Base-by-base conservation (phyloP, 53 echinoderm and acorn worm species). In the Crossaster papposus region DNA sequence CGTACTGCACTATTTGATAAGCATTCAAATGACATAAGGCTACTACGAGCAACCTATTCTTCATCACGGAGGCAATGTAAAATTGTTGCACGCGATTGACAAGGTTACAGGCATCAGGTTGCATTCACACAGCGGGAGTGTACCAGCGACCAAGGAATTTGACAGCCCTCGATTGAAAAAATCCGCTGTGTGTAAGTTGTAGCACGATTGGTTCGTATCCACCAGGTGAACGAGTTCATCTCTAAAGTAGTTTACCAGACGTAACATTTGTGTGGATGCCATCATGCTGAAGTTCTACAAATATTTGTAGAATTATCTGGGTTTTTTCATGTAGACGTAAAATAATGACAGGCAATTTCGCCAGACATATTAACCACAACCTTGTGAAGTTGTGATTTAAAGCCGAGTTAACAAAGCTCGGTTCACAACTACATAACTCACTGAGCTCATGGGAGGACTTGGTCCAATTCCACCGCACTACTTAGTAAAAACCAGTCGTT, bases 41-140 rank as follows among this genome's bases (percentile, higher is more conserved):
- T 34, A 34, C 28, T 4, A 36, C n/a, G n/a, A 14, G 74, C 74
- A 34, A 73, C 33, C 7, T 13, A 17, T 73, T 65, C 44, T 65
- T 82, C 82, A 65, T 65, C 55, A 15, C 50, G 50, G 70, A 82
- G 38, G 65, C 68, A 82, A 38, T 82, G 36, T 51, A 51, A 52
- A 83, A 30, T 83, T 54, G 71, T 52, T 72, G 52, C 84, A 84
- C 30, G 84, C 84, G 53, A 53, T 51, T 65, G 84, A 53, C 84
- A 72, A 52, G 54, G 73, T 84, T 72, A 71, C 8, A 3, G 73
- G 84, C 53, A 84, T 84, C 73, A 51, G 53, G 37, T 84, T 84
- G 72, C 84, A 54, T 72, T 84, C 71, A 58, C 72, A n/a, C 54
- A 84, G 84, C 84, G 54, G 80, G 80, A 17, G 9, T 80, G 55